These are phyloP conservation scores for Lophura nycthemera DNA, from an alignment of 2,113 vertebrate species.

Conservation along the genomic window DNA sequence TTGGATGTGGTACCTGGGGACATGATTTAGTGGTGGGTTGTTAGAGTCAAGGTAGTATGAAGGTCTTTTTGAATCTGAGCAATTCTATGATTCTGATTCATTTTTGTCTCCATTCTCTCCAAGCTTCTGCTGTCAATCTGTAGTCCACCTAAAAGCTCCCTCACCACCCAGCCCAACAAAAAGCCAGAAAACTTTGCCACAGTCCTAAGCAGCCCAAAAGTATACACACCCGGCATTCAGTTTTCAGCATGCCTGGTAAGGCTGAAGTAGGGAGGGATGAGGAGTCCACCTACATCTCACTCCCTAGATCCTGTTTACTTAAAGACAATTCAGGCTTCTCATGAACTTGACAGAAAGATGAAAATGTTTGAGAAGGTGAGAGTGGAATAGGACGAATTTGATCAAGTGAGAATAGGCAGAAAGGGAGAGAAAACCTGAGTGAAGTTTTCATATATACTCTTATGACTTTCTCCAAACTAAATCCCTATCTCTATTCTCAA, in stretches of 20 bases:
- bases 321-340: neutral
- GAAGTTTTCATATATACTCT: neutral
- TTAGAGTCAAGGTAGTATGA: no score
- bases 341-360: neutral
- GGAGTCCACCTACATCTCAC: neutral
- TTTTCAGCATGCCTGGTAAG: neutral
- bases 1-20: no score
- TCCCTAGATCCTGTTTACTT: neutral
- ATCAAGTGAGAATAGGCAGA: neutral
- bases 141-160: neutral
- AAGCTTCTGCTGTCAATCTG: neutral
- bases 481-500: neutral
- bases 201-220: accelerated
- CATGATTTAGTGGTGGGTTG: no score
- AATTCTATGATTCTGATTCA: no score
- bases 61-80: no score
- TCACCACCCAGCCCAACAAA: neutral
- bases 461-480: neutral
- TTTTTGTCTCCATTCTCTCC: neutral
- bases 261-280: neutral
- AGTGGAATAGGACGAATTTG: neutral
- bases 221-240: accelerated
- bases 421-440: neutral
- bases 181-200: neutral
- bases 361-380: neutral